Evolutionary conservation across 1,140 invertebrate species (phyloP), one percentile per base, ranked within the genome.

Genomic region (Carposina sasakii): DNA sequence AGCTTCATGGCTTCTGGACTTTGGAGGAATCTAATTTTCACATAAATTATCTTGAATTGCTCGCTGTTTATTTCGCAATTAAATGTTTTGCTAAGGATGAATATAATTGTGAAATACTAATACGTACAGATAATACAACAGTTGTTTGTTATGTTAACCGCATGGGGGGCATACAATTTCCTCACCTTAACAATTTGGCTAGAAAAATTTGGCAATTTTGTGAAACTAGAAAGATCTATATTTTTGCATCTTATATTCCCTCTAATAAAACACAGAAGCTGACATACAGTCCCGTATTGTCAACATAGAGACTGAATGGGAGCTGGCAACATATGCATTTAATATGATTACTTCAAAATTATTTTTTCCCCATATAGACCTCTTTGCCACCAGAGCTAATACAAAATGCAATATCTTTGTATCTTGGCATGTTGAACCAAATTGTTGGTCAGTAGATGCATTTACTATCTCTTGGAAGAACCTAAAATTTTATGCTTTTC

Each of bases 401-500:
- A 28, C 6, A 28, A 28, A 28, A 28, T 28, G 24, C 6, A 6
- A 6, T 12, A 28, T 6, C 6, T 28, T 6, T 12, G 12, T 28
- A 6, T 28, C 24, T 28, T 28, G 24, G 24, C 24, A 28, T 12
- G 12, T 6, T 6, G 24, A 28, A 6, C 24, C 24, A 28, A 12
- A 28, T 28, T 5, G 6, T 28, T 28, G 6, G 6, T 5, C 24
- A 28, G 12, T 28, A 28, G 12, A 28, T 28, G 6, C 24, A 6
- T 28, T 28, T 28, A 28, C 24, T 12, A 12, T 28, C 12, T n/a
- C n/a, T n/a, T n/a, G n/a, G n/a, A n/a, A n/a, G n/a, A n/a, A n/a
- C n/a, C n/a, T n/a, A n/a, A n/a, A 28, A 6, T 39, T 39, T 20
- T 39, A 39, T 19, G 19, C 36, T 20, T 39, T 39, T 8, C 36